A percentile compares a stretch with the other conserved stretches of the same genome.
Conservation (phyloP, 1,140 invertebrate species). For the Drosophila simulans region DNA sequence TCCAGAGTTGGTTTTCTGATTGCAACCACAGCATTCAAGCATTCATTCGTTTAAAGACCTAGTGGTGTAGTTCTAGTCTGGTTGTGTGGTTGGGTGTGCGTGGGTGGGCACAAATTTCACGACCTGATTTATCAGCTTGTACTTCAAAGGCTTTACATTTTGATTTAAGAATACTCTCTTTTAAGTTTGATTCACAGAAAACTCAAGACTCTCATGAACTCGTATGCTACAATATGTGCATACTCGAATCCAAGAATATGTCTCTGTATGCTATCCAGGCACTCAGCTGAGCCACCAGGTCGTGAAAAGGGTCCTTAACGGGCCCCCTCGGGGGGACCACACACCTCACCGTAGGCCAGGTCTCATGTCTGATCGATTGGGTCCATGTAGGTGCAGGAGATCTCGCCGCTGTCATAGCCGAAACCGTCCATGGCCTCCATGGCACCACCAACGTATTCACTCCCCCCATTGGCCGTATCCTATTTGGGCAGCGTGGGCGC, state of each 20-base stretch:
- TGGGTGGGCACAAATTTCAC: slow-evolving; percentile 24
- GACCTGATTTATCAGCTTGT: slow-evolving; percentile 10
- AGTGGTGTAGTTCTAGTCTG: slow-evolving; percentile 65
- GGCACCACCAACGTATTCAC: slow-evolving; percentile 66
- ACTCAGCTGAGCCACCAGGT: slow-evolving; percentile 9
- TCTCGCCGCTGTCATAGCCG: slow-evolving; percentile 80
- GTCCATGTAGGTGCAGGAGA: slow-evolving; percentile 84
- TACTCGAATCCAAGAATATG: too few species aligned
- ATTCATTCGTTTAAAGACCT: slow-evolving; percentile 68
- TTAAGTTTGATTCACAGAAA: neutral
- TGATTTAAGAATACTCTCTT: too few species aligned
- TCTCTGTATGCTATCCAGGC: too few species aligned
- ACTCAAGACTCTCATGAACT: too few species aligned
- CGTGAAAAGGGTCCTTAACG: slow-evolving; percentile 34
- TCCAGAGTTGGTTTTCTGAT: slow-evolving; percentile 62
- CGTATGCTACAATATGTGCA: too few species aligned
- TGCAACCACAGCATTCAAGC: slow-evolving; percentile 73
- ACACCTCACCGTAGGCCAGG: slow-evolving; percentile 76
- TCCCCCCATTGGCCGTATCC: slow-evolving; percentile 84
- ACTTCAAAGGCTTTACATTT: too few species aligned
- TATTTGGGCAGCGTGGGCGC: slow-evolving; percentile 84
- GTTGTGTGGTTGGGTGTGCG: slow-evolving; percentile 47
- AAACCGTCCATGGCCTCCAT: slow-evolving; percentile 57
- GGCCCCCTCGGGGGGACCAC: slow-evolving; percentile 70
- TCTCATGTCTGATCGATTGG: slow-evolving; percentile 84